Base-by-base conservation (phyloP, 2,888 invertebrate species). In the Agonopterix heracliana region DNA sequence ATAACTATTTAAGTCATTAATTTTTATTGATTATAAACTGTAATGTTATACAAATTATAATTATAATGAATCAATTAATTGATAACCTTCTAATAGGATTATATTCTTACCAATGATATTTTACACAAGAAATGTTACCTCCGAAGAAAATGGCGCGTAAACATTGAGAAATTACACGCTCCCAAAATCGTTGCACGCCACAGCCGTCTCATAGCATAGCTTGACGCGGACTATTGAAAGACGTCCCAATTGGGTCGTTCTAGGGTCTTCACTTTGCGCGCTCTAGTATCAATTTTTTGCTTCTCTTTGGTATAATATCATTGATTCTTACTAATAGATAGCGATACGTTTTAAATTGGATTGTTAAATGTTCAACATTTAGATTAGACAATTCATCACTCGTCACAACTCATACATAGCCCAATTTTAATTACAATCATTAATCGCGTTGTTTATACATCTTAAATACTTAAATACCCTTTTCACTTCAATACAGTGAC, bases 381-480 rank as follows among this genome's bases (percentile, higher is more conserved):
- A 54, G 10, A 12, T 26, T 46, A 26, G 36, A 9, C 41, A 54
- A 48, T 38, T 51, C 44, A 44, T 48, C 47, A 46, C 49, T 43
- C 48, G 46, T 50, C 42, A 48, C 41, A 48, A 50, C 26, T 47
- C 41, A 26, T 46, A 51, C 44, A 51, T n/a, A 5, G n/a, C 11
- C 10, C 38, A 34, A 9, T 26, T 26, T 26, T 26, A 26, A 26
- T 26, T 26, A 26, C 26, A 26, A 26, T 3, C 17, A 17, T 17
- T 17, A 1, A 26, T 7, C 26, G 26, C 26, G 26, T 26, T 48
- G 11, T 14, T 46, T 17, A 41, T 13, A 42, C 11, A 49, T 41
- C 4, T 12, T 52, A 9, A 34, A 66, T 64, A 67, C 69, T 59
- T 77, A 56, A 48, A 67, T 77, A 78, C 73, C 68, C 80, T 81